Conservation (phyloP, 2,113 vertebrate genomes). For the Diphyllodes magnificus region DNA sequence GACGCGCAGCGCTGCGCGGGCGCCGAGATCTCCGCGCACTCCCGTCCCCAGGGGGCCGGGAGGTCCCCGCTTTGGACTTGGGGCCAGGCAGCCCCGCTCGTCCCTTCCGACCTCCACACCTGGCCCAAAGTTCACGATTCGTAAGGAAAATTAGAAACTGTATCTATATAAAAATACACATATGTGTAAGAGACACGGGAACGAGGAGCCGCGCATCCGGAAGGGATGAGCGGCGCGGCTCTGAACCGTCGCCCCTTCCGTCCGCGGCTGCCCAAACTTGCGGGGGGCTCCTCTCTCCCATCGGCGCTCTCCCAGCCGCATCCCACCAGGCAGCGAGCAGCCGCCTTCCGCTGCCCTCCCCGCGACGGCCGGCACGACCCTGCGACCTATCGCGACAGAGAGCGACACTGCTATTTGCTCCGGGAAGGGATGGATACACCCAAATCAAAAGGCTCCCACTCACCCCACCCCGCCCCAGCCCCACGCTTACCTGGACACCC, state of each 20-base stretch:
- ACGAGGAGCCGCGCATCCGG: neutral
- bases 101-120: neutral
- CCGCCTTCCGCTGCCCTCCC: neutral
- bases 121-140: neutral
- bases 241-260: neutral
- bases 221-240: neutral
- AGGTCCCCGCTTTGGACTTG: neutral
- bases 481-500: neutral
- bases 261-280: neutral
- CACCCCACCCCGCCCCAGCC: rapidly evolving
- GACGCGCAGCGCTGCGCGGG: neutral
- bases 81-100: neutral
- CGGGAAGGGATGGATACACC: no score
- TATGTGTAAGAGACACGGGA: rapidly evolving
- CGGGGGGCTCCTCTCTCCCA: neutral
- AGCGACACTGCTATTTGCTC: rapidly evolving
- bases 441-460: rapidly evolving
- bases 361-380: neutral
- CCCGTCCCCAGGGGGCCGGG: rapidly evolving
- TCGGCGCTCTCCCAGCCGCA: neutral
- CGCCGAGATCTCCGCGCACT: neutral
- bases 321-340: neutral
- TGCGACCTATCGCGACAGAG: neutral
- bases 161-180: rapidly evolving
- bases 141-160: neutral